Evolutionary conservation across 2,113 vertebrate species (phyloP).

Genomic region (Perca schrenkii): DNA sequence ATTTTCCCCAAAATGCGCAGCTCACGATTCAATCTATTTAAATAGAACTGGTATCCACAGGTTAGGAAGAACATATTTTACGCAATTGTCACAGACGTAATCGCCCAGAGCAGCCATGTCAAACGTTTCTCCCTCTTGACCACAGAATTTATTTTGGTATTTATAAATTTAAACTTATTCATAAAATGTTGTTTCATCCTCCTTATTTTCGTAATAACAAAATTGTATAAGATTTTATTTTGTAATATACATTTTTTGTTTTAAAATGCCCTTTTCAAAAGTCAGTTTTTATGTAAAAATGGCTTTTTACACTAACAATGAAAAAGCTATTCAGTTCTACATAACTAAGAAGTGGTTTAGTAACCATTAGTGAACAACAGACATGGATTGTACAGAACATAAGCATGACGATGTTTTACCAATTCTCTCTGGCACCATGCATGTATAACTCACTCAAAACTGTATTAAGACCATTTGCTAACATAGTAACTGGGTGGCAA

Average conservation of each 20-base stretch:
- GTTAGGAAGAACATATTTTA: slow-evolving; percentile 5
- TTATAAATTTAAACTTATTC: not conserved
- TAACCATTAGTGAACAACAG: not conserved
- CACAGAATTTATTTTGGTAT: slow-evolving; percentile 1
- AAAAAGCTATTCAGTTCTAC: no score
- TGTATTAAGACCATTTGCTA: not conserved
- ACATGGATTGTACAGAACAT: not conserved
- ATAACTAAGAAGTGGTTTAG: not conserved
- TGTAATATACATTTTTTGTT: not conserved
- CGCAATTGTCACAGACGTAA: not conserved
- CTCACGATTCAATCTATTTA: slow-evolving; percentile 23
- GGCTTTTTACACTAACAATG: not conserved
- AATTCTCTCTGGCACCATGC: not conserved
- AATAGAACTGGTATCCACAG: slow-evolving; percentile 10
- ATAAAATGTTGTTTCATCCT: not conserved
- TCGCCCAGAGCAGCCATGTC: not conserved
- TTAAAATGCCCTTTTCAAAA: not conserved
- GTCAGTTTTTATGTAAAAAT: not conserved
- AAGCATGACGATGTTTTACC: not conserved
- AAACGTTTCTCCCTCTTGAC: not conserved
- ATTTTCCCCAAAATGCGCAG: not conserved
- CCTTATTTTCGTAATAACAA: not conserved
- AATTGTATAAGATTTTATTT: not conserved
- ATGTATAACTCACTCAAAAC: not conserved
- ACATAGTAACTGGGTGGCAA: not conserved